Evolutionary conservation across 30 jellyfish, hydroid and myxozoan species (phyloP).

Genomic region (Cassiopea xamachana): DNA sequence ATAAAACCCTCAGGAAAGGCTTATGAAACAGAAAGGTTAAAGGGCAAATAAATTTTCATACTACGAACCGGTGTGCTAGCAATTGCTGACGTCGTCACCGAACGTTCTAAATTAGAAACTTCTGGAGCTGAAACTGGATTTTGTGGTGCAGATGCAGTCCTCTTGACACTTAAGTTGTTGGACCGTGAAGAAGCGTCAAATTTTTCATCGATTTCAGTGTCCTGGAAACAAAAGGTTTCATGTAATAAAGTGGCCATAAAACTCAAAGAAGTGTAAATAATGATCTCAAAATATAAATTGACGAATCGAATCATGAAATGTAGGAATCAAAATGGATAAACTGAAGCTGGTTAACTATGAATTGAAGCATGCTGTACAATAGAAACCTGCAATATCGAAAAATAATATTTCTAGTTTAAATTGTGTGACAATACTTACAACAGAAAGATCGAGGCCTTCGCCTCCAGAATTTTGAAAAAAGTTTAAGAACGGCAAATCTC

Average conservation of each 20-base stretch:
- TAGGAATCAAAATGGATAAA: too few relatives aligned
- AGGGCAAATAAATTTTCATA: too few relatives aligned
- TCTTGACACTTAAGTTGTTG: slow-evolving; percentile 39
- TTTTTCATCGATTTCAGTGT: slow-evolving; percentile 34
- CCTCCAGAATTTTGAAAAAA: slow-evolving; percentile 65
- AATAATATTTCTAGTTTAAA: too few relatives aligned
- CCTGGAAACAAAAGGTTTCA: background rate
- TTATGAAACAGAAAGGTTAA: background rate
- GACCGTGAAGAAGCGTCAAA: slow-evolving; percentile 44
- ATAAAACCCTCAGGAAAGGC: background rate
- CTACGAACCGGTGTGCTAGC: slow-evolving; percentile 48
- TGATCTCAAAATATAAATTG: background rate
- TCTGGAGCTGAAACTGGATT: slow-evolving; percentile 48
- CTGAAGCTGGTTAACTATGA: too few relatives aligned
- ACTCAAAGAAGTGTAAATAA: too few relatives aligned
- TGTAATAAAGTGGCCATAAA: too few relatives aligned
- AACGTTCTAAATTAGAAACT: slow-evolving; percentile 19
- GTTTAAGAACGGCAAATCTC: slow-evolving; percentile 58
- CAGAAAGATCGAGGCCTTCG: slow-evolving; percentile 55
- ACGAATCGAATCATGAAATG: too few relatives aligned
- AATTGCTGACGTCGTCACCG: slow-evolving; percentile 24
- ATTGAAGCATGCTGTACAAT: too few relatives aligned
- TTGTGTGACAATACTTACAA: slow-evolving; percentile 21
- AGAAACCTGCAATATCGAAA: too few relatives aligned
- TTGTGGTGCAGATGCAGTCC: slow-evolving; percentile 37